Conservation (phyloP, 2,113 vertebrate genomes). For the Percopsis transmontana region DNA sequence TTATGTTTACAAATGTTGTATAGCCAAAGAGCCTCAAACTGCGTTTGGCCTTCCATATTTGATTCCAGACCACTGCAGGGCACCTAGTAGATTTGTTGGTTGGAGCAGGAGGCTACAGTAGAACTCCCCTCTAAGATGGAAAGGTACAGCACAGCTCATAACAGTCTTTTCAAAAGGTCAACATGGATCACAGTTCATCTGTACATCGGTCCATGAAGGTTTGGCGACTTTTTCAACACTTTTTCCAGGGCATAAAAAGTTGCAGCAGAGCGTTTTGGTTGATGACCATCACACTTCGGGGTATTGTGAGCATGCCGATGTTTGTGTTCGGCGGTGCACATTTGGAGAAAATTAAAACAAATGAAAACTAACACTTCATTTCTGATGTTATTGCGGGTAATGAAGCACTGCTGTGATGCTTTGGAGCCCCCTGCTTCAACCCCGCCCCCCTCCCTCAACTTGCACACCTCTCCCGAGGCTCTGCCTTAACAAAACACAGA, state of each 20-base stretch:
- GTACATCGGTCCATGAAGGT: constrained; percentile 25
- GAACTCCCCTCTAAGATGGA: no score
- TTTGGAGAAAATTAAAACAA: constrained; percentile 78
- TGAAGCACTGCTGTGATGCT: constrained; percentile 66
- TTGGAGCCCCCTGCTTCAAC: constrained; percentile 29
- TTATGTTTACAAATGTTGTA: background rate
- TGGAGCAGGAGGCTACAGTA: background rate
- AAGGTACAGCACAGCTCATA: background rate
- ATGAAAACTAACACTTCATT: constrained; percentile 77
- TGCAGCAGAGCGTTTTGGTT: constrained; percentile 30
- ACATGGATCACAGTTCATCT: constrained; percentile 35
- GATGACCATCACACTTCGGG: constrained; percentile 72
- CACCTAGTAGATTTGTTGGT: no score
- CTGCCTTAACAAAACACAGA: constrained; percentile 73
- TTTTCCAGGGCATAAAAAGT: constrained; percentile 43
- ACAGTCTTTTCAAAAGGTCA: background rate
- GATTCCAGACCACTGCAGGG: background rate
- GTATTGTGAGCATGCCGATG: constrained; percentile 51
- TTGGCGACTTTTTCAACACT: constrained; percentile 45
- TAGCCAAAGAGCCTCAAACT: background rate
- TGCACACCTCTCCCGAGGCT: constrained; percentile 61
- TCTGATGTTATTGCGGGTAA: constrained; percentile 75
- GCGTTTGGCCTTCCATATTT: background rate
- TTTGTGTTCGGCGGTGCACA: constrained; percentile 52
- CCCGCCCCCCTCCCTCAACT: constrained; percentile 35